Percentiles rank a stretch among this genome's conserved stretches.
These are phyloP conservation scores for Agrotis ipsilon DNA, from an alignment of 2,888 invertebrate species.

Conservation along the genomic window DNA sequence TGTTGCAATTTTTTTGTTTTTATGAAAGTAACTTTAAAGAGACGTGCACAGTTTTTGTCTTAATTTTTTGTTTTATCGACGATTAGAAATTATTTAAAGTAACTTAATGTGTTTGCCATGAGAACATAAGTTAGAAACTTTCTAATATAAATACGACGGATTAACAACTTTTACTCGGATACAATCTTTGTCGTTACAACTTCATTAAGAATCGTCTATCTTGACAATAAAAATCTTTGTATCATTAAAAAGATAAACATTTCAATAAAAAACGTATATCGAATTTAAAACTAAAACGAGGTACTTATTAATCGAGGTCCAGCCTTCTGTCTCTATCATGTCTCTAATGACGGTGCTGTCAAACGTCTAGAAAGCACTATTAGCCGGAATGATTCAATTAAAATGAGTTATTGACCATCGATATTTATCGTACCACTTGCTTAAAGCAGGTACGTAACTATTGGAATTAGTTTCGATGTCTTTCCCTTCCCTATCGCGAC, in stretches of 20 bases:
- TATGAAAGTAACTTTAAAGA: constrained; percentile 25
- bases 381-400: constrained; percentile 87
- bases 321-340: constrained; percentile 78
- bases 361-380: constrained; percentile 85
- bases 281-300: constrained; percentile 64
- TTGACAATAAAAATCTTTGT: constrained; percentile 55
- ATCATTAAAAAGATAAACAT: constrained; percentile 62
- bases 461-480: constrained; percentile 61
- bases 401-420: constrained; percentile 84
- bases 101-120: constrained; percentile 15
- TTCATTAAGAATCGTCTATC: constrained; percentile 55
- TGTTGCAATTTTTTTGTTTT: constrained; percentile 26
- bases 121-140: constrained; percentile 46
- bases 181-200: constrained; percentile 47
- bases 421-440: constrained; percentile 71
- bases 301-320: constrained; percentile 76
- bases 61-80: constrained; percentile 25
- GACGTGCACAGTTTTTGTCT: constrained; percentile 32
- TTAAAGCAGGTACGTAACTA: constrained; percentile 59
- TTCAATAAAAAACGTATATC: constrained; percentile 52
- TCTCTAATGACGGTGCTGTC: constrained; percentile 86
- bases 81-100: constrained; percentile 32
- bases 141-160: constrained; percentile 22
- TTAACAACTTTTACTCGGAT: constrained; percentile 50
- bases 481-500: constrained; percentile 57